Percentiles rank a stretch among this genome's conserved stretches.
phyloP scores from a whole-genome alignment of 53 echinoderm and acorn worm genomes.

The Henricia sp. region DNA sequence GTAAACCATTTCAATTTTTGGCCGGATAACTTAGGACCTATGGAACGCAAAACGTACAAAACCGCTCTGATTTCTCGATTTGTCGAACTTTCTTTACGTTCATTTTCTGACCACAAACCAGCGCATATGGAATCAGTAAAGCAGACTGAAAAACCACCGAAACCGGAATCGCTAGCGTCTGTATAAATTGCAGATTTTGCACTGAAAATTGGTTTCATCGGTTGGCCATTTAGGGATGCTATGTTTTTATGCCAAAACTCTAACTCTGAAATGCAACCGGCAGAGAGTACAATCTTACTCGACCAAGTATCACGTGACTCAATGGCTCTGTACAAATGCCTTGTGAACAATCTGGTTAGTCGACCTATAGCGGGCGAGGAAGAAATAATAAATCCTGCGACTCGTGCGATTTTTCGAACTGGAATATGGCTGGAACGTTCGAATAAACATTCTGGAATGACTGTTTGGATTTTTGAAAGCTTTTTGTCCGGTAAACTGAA shows the following conservation, averaged over 20 bases:
- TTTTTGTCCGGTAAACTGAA: constrained; percentile 55
- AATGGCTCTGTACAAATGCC: not conserved
- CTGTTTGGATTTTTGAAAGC: constrained; percentile 5
- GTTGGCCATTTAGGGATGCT: not conserved
- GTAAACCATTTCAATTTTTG: constrained; percentile 51
- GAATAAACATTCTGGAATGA: constrained; percentile 14
- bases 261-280: not conserved
- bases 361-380: constrained; percentile 21
- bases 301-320: not conserved
- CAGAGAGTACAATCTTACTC: not conserved
- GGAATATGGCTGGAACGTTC: not conserved
- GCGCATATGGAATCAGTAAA: constrained; percentile 36
- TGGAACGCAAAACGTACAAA: constrained; percentile 35
- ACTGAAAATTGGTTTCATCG: not conserved
- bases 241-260: not conserved
- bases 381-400: constrained; percentile 54
- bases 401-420: constrained; percentile 40
- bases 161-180: constrained; percentile 52
- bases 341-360: constrained; percentile 14
- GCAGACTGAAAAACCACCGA: constrained; percentile 29
- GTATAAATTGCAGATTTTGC: constrained; percentile 49
- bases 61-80: constrained; percentile 7
- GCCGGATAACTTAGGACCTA: constrained; percentile 4
- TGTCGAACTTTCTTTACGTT: constrained; percentile 35
- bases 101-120: constrained; percentile 45